Conservation (phyloP, 2,888 invertebrate species). For the Acronicta alni region DNA sequence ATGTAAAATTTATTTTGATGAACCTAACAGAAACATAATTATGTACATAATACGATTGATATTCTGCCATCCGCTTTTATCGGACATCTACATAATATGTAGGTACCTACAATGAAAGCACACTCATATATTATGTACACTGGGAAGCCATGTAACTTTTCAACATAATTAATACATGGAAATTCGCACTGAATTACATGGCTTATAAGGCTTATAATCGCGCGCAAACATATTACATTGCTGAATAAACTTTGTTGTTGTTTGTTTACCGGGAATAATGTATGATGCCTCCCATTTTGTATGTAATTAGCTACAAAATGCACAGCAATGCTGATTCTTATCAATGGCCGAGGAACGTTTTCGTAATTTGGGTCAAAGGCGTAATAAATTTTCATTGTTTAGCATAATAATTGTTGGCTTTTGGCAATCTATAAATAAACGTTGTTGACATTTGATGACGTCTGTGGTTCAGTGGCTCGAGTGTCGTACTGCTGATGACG, state of each 20-base stretch:
- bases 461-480: too few relatives aligned
- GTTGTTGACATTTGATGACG: too few relatives aligned
- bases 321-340: slow-evolving; percentile 30
- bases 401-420: slow-evolving; percentile 5
- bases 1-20: too few relatives aligned
- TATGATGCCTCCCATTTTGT: slow-evolving; percentile 22
- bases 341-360: slow-evolving; percentile 5
- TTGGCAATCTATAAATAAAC: not conserved
- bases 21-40: slow-evolving; percentile 6
- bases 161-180: not conserved
- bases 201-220: slow-evolving; percentile 19
- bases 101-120: slow-evolving; percentile 29
- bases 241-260: slow-evolving; percentile 21
- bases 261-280: slow-evolving; percentile 32
- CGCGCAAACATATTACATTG: slow-evolving; percentile 11
- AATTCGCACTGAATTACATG: slow-evolving; percentile 1
- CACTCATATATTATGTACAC: slow-evolving; percentile 3
- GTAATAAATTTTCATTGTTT: slow-evolving; percentile 12
- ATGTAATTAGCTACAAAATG: slow-evolving; percentile 38
- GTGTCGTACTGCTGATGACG: too few relatives aligned
- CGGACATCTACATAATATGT: slow-evolving; percentile 10
- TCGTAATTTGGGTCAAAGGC: slow-evolving; percentile 14
- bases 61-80: slow-evolving; percentile 35
- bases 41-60: slow-evolving; percentile 24
- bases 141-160: slow-evolving; percentile 5